Conservation (phyloP, 64 coral and sea anemone genomes). For the Pachyseris speciosa region DNA sequence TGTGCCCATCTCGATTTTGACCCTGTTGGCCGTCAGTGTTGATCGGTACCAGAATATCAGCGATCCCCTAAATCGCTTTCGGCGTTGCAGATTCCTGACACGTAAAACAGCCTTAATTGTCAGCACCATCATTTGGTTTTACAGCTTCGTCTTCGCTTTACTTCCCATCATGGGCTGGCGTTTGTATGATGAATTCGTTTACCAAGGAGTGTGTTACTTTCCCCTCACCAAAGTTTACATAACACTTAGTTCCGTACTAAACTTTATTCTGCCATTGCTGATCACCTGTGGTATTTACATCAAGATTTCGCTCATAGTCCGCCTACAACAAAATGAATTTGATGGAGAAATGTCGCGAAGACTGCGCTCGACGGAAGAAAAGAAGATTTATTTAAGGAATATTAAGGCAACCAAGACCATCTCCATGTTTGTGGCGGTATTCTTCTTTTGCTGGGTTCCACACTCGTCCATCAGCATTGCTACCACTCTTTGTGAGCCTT, state of each 20-base stretch:
- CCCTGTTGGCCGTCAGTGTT: constrained; percentile 83
- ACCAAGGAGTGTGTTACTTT: constrained; percentile 47
- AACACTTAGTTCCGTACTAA: constrained; percentile 63
- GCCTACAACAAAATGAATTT: background rate
- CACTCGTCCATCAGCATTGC: background rate
- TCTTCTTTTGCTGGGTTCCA: constrained; percentile 69
- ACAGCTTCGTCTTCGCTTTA: constrained; percentile 65
- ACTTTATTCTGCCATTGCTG: constrained; percentile 78
- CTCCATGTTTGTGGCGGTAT: constrained; percentile 60
- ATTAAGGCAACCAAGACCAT: constrained; percentile 61
- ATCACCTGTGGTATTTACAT: constrained; percentile 67
- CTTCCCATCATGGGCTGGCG: constrained; percentile 79
- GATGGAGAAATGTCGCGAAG: background rate
- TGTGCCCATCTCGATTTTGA: constrained; percentile 88
- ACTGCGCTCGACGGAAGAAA: constrained; percentile 9
- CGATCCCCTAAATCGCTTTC: constrained; percentile 79
- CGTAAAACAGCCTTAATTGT: constrained; percentile 66
- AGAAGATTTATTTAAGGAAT: constrained; percentile 46
- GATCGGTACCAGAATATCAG: constrained; percentile 87
- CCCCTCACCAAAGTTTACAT: constrained; percentile 47
- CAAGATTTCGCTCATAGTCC: constrained; percentile 83
- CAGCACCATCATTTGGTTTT: constrained; percentile 61
- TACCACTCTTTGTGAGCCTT: background rate
- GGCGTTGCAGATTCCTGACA: constrained; percentile 75
- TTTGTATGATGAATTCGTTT: background rate